Conservation (phyloP, 2,113 vertebrate species). For the Nanorana parkeri region DNA sequence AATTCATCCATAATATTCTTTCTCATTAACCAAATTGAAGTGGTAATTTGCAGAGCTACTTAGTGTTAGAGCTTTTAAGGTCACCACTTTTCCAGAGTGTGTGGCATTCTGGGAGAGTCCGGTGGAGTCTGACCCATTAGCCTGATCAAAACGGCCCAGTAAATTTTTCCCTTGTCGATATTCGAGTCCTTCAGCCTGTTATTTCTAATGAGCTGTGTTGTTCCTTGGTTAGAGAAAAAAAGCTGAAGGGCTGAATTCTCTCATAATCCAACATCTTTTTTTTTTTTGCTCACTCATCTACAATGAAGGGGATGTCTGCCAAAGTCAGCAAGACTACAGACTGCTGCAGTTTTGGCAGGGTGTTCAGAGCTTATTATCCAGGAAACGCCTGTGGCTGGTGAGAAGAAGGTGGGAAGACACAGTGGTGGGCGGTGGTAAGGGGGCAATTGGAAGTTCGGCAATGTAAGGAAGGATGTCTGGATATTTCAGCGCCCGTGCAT, state of each 20-base stretch:
- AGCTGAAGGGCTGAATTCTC: neutral
- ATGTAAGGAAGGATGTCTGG: neutral
- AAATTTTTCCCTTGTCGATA: conserved; percentile 70
- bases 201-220: conserved; percentile 67
- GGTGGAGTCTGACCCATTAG: conserved; percentile 64
- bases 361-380: conserved; percentile 32
- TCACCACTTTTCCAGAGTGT: conserved; percentile 55
- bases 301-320: conserved; percentile 12
- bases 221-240: conserved; percentile 22
- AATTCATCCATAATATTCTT: conserved; percentile 39
- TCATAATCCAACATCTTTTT: conserved; percentile 4
- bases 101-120: conserved; percentile 63
- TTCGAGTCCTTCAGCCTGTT: conserved; percentile 66
- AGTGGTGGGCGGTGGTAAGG: neutral
- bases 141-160: conserved; percentile 61
- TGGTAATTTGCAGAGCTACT: conserved; percentile 44
- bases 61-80: conserved; percentile 47
- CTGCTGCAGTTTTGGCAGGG: neutral
- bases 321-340: conserved; percentile 28
- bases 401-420: conserved; percentile 7
- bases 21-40: conserved; percentile 51
- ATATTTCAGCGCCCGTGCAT: too few species aligned
- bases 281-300: conserved; percentile 4
- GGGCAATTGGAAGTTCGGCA: neutral
- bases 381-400: conserved; percentile 22